Evolutionary conservation across 35 echinoderm and acorn worm species (phyloP), one percentile per base, ranked within the genome.

Genomic region (Acanthaster planci): DNA sequence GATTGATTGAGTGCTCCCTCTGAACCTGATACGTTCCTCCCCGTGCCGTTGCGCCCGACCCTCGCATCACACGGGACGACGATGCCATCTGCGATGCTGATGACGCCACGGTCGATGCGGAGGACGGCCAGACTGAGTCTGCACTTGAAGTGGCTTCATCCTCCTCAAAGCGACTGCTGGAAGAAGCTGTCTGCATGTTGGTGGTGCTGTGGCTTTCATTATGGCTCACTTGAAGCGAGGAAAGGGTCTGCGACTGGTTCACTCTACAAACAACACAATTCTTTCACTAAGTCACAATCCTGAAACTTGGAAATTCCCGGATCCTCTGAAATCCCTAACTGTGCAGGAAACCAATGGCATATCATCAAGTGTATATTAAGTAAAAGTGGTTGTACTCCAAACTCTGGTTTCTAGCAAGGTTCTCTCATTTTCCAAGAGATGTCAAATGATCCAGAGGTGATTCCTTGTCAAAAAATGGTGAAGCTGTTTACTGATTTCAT

Each of bases 1-100:
- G 79, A 81, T 32, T 81, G 51, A 81, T 81, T 7, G 40, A 81
- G 26, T 52, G 39, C 39, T 81, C 47, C 30, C 51, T 44, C 0
- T 51, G 4, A 16, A 17, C 51, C 8, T n/a, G 18, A 52, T 30
- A 32, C 21, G 9, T 51, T 21, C 79, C 51, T 16, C 51, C n/a
- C 47, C 21, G 1, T 15, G 19, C 32, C 2, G 29, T 27, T 0
- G 39, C n/a, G 30, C 53, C 76, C 21, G 76, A 29, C 12, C n/a
- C 39, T 19, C 21, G 21, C 39, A 6, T 31, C 39, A 18, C 40
- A 81, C 26, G 40, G 5, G 21, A 17, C 23, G 35, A 40, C 38
- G 21, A 42, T 39, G 27, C 38, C 78, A 80, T 44, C 19, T 14
- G 6, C 0, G 35, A 80, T 42, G 47, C 79, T 55, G 51, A 44